phyloP scores from a whole-genome alignment of 2,113 vertebrate species.

The Dromiciops gliroides region DNA sequence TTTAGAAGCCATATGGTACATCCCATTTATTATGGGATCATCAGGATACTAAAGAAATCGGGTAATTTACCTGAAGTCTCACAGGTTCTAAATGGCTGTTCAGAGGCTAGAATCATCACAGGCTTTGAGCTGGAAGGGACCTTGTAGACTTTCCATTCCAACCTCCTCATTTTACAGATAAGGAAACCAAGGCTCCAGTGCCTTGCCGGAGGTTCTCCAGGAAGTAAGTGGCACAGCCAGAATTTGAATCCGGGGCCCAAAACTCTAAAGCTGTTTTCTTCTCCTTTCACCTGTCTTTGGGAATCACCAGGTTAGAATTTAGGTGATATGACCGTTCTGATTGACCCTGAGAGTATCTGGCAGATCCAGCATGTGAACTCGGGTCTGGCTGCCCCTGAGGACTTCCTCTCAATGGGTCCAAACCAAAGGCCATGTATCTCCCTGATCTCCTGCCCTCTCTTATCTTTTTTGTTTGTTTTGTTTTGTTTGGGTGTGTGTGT shows the following conservation, averaged over 20 bases:
- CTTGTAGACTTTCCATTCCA: background rate
- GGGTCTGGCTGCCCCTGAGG: background rate
- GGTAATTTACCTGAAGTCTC: background rate
- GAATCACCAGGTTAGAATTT: background rate
- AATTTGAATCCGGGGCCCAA: background rate
- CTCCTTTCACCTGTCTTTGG: background rate
- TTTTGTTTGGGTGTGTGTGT: too few relatives aligned
- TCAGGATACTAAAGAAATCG: background rate
- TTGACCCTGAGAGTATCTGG: background rate
- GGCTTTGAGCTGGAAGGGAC: background rate
- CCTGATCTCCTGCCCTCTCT: background rate
- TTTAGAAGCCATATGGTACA: background rate
- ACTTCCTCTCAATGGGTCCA: background rate
- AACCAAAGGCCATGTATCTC: background rate
- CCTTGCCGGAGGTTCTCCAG: background rate
- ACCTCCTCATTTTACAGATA: background rate
- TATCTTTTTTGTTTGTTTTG: too few relatives aligned
- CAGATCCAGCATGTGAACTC: background rate
- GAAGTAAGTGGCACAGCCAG: background rate
- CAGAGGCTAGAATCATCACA: background rate
- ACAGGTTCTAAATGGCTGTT: background rate
- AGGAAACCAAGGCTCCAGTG: background rate
- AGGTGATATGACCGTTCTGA: background rate
- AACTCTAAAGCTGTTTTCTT: background rate
- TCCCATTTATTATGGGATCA: background rate